Evolutionary conservation across 2,888 invertebrate genomes (phyloP).

Genomic region (Prosopocoilus inquinatus): DNA sequence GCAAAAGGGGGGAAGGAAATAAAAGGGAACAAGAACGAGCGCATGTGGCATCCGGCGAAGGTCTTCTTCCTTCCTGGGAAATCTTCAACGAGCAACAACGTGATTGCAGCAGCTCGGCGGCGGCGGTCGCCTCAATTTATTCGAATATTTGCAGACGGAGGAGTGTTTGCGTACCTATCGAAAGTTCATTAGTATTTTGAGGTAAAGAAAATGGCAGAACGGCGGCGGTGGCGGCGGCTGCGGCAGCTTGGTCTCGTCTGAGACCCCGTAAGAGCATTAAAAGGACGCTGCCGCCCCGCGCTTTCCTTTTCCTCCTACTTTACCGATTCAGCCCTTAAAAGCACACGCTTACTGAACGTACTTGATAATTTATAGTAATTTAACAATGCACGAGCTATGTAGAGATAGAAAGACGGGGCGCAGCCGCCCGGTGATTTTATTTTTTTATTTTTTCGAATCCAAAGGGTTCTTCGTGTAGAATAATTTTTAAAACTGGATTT

Average conservation of each 20-base stretch:
- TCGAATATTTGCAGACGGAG: slow-evolving; percentile 11
- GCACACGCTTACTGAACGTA: slow-evolving; percentile 30
- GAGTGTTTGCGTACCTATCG: slow-evolving; percentile 25
- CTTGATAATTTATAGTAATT: slow-evolving; percentile 33
- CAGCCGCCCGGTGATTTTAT: slow-evolving; percentile 12
- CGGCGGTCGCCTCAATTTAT: slow-evolving; percentile 6
- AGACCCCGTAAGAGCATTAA: slow-evolving; percentile 33
- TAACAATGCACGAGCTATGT: slow-evolving; percentile 41
- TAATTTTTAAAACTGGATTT: slow-evolving; percentile 32
- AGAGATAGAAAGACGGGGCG: too few species aligned
- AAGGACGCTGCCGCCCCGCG: slow-evolving; percentile 33
- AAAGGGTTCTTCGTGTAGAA: slow-evolving; percentile 27
- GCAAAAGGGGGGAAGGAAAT: slow-evolving; percentile 13
- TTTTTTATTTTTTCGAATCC: slow-evolving; percentile 31
- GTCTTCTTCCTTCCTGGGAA: slow-evolving; percentile 16
- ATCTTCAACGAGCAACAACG: slow-evolving; percentile 2
- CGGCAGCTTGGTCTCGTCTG: slow-evolving; percentile 25
- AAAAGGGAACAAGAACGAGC: slow-evolving; percentile 10
- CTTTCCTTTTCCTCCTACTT: slow-evolving; percentile 36
- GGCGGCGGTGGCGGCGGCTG: slow-evolving; percentile 25
- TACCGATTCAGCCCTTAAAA: slow-evolving; percentile 39
- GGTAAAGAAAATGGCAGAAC: slow-evolving; percentile 25
- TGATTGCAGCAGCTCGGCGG: background rate
- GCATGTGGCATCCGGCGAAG: slow-evolving; percentile 17
- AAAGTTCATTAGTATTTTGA: slow-evolving; percentile 31